These are phyloP conservation scores for Sinopyrophorus schimmeli DNA, from an alignment of 2,888 invertebrate species.

Conservation along the genomic window DNA sequence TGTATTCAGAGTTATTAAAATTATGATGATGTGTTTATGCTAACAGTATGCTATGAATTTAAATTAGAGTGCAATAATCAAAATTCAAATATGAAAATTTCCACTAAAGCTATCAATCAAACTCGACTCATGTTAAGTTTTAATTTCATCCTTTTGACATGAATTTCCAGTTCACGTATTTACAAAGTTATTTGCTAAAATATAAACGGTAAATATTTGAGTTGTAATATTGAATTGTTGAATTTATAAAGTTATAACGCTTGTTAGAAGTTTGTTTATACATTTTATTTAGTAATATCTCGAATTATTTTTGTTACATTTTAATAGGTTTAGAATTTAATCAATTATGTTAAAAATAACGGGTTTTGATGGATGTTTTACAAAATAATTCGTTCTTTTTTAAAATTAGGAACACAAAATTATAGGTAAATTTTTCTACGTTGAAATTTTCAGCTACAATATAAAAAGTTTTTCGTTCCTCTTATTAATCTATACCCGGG, in stretches of 20 bases:
- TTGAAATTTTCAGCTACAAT: no score
- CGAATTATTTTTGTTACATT: no score
- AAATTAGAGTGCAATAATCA: constrained; percentile 22
- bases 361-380: no score
- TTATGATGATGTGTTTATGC: constrained; percentile 11
- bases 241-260: constrained; percentile 2
- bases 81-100: constrained; percentile 21
- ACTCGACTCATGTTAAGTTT: constrained; percentile 21
- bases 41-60: constrained; percentile 17
- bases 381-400: no score
- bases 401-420: no score
- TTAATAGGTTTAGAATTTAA: no score
- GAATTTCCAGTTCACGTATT: constrained; percentile 14
- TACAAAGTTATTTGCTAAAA: constrained; percentile 13
- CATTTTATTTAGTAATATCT: no score
- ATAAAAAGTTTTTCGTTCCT: no score
- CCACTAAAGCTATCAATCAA: constrained; percentile 19
- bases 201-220: constrained; percentile 8
- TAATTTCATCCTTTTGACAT: constrained; percentile 23
- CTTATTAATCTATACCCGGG: no score
- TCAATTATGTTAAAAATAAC: no score
- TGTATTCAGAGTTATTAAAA: constrained; percentile 17
- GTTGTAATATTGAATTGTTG: constrained; percentile 7
- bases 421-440: no score
- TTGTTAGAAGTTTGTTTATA: no score